Percentiles rank a stretch among this genome's conserved stretches.
Conservation (phyloP, 2,113 vertebrate genomes). For the Ramphastos sulfuratus region DNA sequence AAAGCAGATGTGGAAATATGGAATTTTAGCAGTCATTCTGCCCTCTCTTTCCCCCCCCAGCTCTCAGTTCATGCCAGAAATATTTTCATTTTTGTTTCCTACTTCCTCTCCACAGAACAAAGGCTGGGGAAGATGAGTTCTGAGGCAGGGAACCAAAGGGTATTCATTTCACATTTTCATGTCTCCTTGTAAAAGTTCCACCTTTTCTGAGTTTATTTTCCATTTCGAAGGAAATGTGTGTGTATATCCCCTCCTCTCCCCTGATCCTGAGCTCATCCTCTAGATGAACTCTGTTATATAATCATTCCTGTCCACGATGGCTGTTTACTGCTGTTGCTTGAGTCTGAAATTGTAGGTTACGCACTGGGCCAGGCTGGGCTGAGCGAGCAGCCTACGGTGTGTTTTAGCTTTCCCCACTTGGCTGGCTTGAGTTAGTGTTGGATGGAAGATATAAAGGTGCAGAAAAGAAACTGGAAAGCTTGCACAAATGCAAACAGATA, state of each 20-base stretch:
- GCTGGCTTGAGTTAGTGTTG: not conserved
- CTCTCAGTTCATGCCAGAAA: constrained; percentile 65
- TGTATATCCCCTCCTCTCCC: not conserved
- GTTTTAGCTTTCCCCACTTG: constrained; percentile 18
- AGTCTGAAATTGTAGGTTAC: constrained; percentile 42
- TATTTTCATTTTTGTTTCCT: constrained; percentile 68
- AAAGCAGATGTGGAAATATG: constrained; percentile 77
- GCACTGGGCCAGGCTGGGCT: not conserved
- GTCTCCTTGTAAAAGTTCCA: constrained; percentile 17
- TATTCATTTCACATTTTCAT: not conserved
- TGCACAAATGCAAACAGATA: not conserved
- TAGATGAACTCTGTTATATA: constrained; percentile 48
- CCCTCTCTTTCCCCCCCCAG: not conserved
- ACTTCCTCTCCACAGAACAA: constrained; percentile 30
- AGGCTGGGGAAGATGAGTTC: constrained; percentile 6
- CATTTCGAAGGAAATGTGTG: not conserved
- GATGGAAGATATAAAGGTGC: not conserved
- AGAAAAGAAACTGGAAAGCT: not conserved
- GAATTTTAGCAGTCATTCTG: constrained; percentile 64
- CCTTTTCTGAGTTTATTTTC: constrained; percentile 33
- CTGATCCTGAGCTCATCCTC: not conserved
- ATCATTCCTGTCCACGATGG: not conserved
- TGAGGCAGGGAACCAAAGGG: constrained; percentile 13
- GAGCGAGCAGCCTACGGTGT: not conserved
- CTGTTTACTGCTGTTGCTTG: constrained; percentile 3